Evolutionary conservation across 2,113 vertebrate species (phyloP).

Genomic region (Stigmatopora argus): DNA sequence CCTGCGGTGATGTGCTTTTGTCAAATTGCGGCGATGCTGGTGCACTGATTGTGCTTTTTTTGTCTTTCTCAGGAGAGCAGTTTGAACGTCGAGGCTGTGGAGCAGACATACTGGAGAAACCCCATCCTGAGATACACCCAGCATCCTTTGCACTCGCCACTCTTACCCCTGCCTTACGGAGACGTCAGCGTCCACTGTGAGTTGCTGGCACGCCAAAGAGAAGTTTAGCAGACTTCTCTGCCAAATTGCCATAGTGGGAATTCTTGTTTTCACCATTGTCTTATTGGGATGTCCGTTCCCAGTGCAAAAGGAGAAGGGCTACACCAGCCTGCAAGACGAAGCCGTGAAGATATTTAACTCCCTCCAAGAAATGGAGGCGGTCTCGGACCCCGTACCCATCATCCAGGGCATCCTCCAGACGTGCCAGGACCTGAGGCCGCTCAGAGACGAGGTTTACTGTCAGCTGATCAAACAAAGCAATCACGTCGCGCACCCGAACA

Average conservation of each 20-base stretch:
- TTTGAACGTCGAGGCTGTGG: constrained; percentile 82
- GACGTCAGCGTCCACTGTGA: constrained; percentile 79
- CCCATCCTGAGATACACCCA: constrained; percentile 89
- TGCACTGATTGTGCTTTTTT: background rate
- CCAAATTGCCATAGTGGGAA: background rate
- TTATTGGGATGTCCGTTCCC: background rate
- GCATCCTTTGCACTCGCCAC: constrained; percentile 87
- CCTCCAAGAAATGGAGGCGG: constrained; percentile 85
- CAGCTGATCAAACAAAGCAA: constrained; percentile 93
- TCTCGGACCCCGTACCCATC: constrained; percentile 85
- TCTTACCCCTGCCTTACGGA: constrained; percentile 84
- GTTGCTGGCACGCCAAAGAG: constrained; percentile 19
- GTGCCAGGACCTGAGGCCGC: constrained; percentile 82
- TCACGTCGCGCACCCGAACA: constrained; percentile 83
- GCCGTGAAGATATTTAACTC: constrained; percentile 92
- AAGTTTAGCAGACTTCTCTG: background rate
- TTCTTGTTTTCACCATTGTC: no score
- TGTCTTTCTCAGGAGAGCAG: constrained; percentile 77
- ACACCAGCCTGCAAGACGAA: constrained; percentile 88
- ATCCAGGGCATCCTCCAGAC: constrained; percentile 91
- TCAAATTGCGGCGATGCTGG: background rate
- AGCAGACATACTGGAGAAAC: constrained; percentile 87
- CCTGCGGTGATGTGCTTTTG: background rate
- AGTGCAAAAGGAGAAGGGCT: constrained; percentile 90
- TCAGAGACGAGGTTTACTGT: constrained; percentile 88